Evolutionary conservation across 2,797 vertebrate species (phyloP).

Genomic region (Hafferia zeledoni): DNA sequence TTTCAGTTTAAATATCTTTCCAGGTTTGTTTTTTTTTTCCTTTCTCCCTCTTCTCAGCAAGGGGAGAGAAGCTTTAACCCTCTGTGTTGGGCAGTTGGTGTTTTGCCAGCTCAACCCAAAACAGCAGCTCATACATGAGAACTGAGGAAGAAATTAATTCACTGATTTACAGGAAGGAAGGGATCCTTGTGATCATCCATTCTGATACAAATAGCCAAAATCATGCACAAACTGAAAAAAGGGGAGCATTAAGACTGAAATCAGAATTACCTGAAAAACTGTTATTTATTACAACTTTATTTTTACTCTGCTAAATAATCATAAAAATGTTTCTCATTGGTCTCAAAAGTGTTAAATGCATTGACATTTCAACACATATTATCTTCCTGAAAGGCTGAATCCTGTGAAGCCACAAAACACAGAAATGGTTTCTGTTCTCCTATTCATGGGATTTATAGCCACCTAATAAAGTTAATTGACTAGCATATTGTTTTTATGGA

Average conservation of each 20-base stretch:
- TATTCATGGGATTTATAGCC: neutral
- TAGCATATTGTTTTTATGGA: neutral
- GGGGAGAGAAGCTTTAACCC: too few relatives aligned
- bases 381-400: neutral
- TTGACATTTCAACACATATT: neutral
- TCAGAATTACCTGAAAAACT: neutral
- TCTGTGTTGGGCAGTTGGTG: too few relatives aligned
- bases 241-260: neutral
- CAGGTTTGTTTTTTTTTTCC: too few relatives aligned
- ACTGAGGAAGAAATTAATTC: neutral
- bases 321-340: neutral
- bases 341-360: neutral
- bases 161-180: neutral
- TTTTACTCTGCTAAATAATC: neutral
- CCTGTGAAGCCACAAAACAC: neutral
- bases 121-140: neutral
- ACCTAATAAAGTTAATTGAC: conserved; percentile 22
- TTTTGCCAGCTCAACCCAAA: too few relatives aligned
- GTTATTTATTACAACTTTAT: neutral
- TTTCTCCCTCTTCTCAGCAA: too few relatives aligned
- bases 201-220: neutral
- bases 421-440: conserved; percentile 21
- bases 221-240: neutral
- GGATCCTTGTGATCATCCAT: neutral
- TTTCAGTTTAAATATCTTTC: too few relatives aligned